phyloP scores from a whole-genome alignment of 2,797 vertebrate species.

The Denticeps clupeoides region DNA sequence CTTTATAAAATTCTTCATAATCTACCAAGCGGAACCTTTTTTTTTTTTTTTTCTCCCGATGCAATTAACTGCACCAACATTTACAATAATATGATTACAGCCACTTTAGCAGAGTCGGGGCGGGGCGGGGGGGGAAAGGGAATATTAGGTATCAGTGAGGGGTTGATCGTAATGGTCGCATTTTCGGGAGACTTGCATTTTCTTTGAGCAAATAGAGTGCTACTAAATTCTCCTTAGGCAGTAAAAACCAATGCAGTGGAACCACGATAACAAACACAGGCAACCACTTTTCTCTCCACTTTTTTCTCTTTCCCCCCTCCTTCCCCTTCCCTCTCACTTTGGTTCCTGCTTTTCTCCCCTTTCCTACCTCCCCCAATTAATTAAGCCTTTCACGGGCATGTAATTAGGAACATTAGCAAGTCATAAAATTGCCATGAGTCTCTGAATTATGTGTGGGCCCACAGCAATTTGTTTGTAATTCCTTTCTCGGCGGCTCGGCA shows the following conservation, averaged over 20 bases:
- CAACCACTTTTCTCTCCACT: conserved; percentile 56
- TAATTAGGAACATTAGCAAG: conserved; percentile 99
- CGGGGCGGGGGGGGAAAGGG: conserved; percentile 78
- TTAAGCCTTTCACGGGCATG: conserved; percentile 99
- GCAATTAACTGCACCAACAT: conserved; percentile 99
- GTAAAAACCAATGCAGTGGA: conserved; percentile 99
- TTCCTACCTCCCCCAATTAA: conserved; percentile 93
- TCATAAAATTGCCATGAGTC: conserved; percentile 99
- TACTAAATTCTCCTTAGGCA: conserved; percentile 99
- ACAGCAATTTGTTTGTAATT: conserved; percentile 99
- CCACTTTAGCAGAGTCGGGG: conserved; percentile 94
- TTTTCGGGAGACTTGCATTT: conserved; percentile 97
- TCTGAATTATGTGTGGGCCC: conserved; percentile 96
- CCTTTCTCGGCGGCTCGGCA: too few relatives aligned
- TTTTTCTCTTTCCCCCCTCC: conserved; percentile 15
- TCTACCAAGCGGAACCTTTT: conserved; percentile 90
- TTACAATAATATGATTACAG: conserved; percentile 99
- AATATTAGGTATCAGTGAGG: conserved; percentile 99
- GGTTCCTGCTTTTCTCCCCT: conserved; percentile 56
- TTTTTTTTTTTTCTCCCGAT: conserved; percentile 97
- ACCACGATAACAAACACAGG: conserved; percentile 97
- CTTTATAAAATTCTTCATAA: conserved; percentile 92
- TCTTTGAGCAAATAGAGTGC: conserved; percentile 96
- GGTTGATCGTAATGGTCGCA: conserved; percentile 97
- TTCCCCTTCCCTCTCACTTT: conserved; percentile 31